Conservation (phyloP, 2,888 invertebrate genomes). For the Troides oblongomaculatus region DNA sequence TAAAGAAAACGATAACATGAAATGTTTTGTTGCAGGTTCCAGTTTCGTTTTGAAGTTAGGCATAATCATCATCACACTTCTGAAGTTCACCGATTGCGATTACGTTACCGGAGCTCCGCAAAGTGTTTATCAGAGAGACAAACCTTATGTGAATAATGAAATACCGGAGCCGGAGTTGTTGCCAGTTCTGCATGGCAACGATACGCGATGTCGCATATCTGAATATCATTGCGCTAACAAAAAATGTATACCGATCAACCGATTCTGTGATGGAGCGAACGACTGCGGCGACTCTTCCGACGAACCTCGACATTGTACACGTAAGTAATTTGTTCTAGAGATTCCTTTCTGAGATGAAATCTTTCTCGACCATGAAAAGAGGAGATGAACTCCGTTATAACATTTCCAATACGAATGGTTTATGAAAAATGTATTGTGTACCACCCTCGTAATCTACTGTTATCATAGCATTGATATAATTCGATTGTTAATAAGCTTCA, state of each 20-base stretch:
- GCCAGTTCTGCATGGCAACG: constrained; percentile 68
- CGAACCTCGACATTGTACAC: constrained; percentile 89
- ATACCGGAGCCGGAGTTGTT: constrained; percentile 65
- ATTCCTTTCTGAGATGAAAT: not conserved
- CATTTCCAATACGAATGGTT: too few species aligned
- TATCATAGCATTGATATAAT: too few species aligned
- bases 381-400: too few species aligned
- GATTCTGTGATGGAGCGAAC: constrained; percentile 88
- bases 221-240: constrained; percentile 85
- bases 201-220: constrained; percentile 81
- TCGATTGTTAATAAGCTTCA: too few species aligned
- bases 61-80: constrained; percentile 47
- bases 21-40: constrained; percentile 62
- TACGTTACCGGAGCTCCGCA: constrained; percentile 50
- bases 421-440: too few species aligned
- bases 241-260: constrained; percentile 84
- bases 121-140: constrained; percentile 52
- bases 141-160: constrained; percentile 44
- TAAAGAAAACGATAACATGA: not conserved
- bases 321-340: constrained; percentile 78
- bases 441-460: too few species aligned
- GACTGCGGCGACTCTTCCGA: constrained; percentile 91
- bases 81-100: constrained; percentile 61
- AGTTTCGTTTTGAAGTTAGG: constrained; percentile 51
- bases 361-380: too few species aligned